Base-by-base conservation (phyloP, 92 coral and sea anemone species). In the Siderastrea siderea region DNA sequence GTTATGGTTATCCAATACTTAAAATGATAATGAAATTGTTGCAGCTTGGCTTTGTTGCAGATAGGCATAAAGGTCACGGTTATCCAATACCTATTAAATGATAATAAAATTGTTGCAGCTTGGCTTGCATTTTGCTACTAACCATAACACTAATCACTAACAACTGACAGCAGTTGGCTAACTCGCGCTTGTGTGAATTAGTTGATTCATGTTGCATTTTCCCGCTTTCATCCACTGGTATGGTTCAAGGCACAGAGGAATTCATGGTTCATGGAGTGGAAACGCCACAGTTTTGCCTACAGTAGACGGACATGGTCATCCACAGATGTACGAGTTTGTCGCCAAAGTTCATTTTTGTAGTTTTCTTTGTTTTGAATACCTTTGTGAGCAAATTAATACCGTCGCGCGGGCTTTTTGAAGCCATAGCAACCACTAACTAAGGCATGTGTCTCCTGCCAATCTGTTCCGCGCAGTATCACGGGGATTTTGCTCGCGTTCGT, bases 291-390 rank as follows among this genome's bases (percentile, higher is more conserved):
- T 71, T 62, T 11, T 19, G 15, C 82, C 71, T n/a, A 13, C 66
- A 9, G 71, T 57, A n/a, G 58, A 15, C 53, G 55, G 54, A 15
- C 82, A 47, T 47, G 55, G 12, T 47, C 82, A 62, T 15, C 57
- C 71, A 8, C 82, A 78, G n/a, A 48, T n/a, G 82, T 78, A 78
- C 82, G 82, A 47, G 58, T 60, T 61, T 78, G 50, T 44, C 69
- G 17, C 13, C 82, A 66, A 62, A 61, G 47, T 17, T 59, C 19
- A 78, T 78, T 61, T 66, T 60, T 58, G 55, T 67, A 66, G 46
- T n/a, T 6, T 6, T 17, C 6, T 6, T 7, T 4, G 9, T 38
- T 66, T 19, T n/a, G 45, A 16, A 1, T 65, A n/a, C n/a, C n/a
- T 38, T 11, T 55, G 9, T 71, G 15, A 0, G 75, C 4, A 8